Percentiles rank a stretch among this genome's conserved stretches.
Evolutionary conservation across 2,113 vertebrate species (phyloP).

Genomic region (Catagonus wagneri): DNA sequence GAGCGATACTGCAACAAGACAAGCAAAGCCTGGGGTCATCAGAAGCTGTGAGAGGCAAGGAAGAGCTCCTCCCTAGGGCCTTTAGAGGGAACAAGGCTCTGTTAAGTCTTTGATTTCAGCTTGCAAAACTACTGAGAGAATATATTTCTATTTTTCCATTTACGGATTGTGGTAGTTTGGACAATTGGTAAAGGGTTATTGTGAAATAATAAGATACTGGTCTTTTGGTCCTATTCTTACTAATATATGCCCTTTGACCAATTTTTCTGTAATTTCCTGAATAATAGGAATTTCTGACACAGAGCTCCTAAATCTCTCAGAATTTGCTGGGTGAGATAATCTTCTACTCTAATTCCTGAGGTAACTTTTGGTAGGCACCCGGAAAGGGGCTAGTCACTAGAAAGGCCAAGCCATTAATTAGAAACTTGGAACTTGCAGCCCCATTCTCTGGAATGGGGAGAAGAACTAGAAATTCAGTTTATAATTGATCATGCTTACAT

Average conservation of each 20-base stretch:
- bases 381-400: background rate
- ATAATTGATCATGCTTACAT: background rate
- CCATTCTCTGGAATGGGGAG: background rate
- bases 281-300: background rate
- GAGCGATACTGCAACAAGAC: background rate
- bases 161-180: constrained; percentile 9
- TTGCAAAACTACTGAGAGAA: background rate
- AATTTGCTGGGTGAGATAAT: background rate
- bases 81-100: background rate
- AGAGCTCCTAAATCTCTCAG: background rate
- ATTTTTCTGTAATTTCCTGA: background rate
- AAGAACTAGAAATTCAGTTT: background rate
- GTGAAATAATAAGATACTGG: background rate
- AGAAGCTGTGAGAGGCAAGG: background rate
- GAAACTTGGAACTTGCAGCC: background rate
- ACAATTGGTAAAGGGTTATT: background rate
- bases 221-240: background rate
- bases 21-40: background rate
- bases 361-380: background rate
- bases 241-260: background rate
- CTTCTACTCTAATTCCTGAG: background rate
- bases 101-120: background rate
- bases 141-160: constrained; percentile 33
- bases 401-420: constrained; percentile 5
- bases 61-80: background rate